phyloP scores from a whole-genome alignment of 2,797 vertebrate species.

The Cyprinodon diabolis region DNA sequence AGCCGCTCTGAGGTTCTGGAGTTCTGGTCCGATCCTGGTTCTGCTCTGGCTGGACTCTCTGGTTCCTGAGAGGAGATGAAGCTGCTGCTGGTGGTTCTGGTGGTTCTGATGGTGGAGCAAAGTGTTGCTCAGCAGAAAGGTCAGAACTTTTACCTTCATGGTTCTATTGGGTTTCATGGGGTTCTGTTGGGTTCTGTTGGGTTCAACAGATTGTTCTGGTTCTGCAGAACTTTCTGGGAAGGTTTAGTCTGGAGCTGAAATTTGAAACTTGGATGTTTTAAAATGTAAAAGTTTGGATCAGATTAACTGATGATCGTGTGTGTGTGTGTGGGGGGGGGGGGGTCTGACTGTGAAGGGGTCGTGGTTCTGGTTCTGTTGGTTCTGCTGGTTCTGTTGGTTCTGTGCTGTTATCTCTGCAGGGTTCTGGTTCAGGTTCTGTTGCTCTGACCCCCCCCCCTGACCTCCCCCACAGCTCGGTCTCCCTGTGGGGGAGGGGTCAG shows the following conservation, averaged over 20 bases:
- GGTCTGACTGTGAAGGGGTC: too few species aligned
- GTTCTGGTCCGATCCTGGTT: not conserved
- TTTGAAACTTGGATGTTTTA: not conserved
- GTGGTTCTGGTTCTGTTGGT: too few species aligned
- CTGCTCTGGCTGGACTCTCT: not conserved
- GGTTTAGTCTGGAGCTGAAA: not conserved
- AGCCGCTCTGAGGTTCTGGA: not conserved
- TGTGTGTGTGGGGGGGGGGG: not conserved
- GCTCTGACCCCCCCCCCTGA: not conserved
- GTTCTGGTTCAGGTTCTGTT: too few species aligned
- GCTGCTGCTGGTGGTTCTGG: constrained; percentile 43
- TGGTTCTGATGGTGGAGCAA: constrained; percentile 47
- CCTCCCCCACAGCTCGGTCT: constrained; percentile 6
- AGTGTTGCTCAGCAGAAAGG: constrained; percentile 60
- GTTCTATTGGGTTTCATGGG: not conserved
- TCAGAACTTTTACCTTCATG: constrained; percentile 23
- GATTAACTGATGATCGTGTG: not conserved
- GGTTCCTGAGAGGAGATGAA: constrained; percentile 44
- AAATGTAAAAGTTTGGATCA: not conserved
- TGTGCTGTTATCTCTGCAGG: too few species aligned
- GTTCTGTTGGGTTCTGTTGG: not conserved
- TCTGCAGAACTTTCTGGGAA: not conserved
- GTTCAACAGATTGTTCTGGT: not conserved
- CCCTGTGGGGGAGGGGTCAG: constrained; percentile 21
- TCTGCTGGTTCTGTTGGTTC: too few species aligned